Percentiles rank a stretch among this genome's conserved stretches.
These are phyloP conservation scores for Athene cunicularia DNA, from an alignment of 2,113 vertebrate genomes.

Conservation along the genomic window DNA sequence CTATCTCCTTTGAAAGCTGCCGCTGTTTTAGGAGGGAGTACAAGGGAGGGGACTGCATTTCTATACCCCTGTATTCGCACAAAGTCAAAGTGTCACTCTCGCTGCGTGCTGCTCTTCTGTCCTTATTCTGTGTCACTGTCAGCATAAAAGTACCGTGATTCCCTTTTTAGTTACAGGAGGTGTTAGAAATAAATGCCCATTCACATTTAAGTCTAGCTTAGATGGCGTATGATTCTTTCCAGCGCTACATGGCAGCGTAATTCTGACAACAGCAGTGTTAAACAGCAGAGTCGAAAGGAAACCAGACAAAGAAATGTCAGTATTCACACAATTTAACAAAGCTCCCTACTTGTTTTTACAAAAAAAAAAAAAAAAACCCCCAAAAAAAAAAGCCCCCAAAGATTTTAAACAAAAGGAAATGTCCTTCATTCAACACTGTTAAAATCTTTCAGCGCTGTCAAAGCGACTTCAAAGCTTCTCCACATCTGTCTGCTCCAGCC, in stretches of 20 bases:
- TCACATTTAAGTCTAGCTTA: slow-evolving; percentile 46
- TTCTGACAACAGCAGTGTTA: slow-evolving; percentile 36
- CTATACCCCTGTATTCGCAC: background rate
- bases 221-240: background rate
- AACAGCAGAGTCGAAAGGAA: slow-evolving; percentile 22
- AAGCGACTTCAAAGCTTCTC: slow-evolving; percentile 3
- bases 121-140: background rate
- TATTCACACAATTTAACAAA: slow-evolving; percentile 14
- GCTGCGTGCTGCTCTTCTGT: background rate
- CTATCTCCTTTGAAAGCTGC: background rate
- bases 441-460: background rate
- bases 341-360: slow-evolving; percentile 24
- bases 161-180: slow-evolving; percentile 35
- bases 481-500: background rate
- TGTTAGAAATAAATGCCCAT: slow-evolving; percentile 47
- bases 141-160: background rate
- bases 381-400: background rate
- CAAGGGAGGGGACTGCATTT: background rate
- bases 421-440: slow-evolving; percentile 44
- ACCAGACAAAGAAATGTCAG: slow-evolving; percentile 19
- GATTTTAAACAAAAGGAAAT: slow-evolving; percentile 21
- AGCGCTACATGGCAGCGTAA: background rate
- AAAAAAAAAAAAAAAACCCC: background rate
- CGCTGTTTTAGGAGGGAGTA: background rate
- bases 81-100: background rate